Evolutionary conservation across 2,113 vertebrate genomes (phyloP).

Genomic region (Nestor notabilis): DNA sequence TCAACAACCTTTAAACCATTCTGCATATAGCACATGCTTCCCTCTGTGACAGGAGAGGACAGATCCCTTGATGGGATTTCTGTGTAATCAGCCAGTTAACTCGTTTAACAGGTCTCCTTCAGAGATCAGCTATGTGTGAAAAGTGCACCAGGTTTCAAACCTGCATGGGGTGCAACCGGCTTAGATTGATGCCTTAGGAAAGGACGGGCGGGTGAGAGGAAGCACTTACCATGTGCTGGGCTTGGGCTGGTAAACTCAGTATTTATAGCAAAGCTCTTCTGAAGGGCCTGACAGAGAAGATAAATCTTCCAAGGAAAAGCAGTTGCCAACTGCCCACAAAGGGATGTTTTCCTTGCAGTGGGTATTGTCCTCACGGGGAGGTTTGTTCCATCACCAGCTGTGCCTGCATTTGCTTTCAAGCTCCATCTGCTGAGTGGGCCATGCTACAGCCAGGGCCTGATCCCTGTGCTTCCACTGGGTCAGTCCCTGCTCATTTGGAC

Average conservation of each 20-base stretch:
- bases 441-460: neutral
- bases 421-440: neutral
- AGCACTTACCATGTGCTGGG: neutral
- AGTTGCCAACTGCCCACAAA: neutral
- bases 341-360: neutral
- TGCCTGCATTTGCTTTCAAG: neutral
- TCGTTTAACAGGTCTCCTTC: slow-evolving; percentile 57
- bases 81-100: slow-evolving; percentile 59
- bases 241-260: neutral
- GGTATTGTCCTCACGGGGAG: neutral
- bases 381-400: neutral
- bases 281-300: neutral
- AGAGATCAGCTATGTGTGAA: slow-evolving; percentile 58
- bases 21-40: neutral
- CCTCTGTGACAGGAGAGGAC: neutral
- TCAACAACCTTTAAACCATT: neutral
- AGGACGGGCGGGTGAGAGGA: neutral
- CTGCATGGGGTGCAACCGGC: neutral
- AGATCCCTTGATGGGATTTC: slow-evolving; percentile 61
- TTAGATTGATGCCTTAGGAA: neutral
- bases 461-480: neutral
- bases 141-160: slow-evolving; percentile 25
- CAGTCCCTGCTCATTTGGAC: rapidly evolving
- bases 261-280: slow-evolving; percentile 26
- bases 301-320: neutral